These are phyloP conservation scores for Syngnathus acus DNA, from an alignment of 2,797 vertebrate species.

Conservation along the genomic window DNA sequence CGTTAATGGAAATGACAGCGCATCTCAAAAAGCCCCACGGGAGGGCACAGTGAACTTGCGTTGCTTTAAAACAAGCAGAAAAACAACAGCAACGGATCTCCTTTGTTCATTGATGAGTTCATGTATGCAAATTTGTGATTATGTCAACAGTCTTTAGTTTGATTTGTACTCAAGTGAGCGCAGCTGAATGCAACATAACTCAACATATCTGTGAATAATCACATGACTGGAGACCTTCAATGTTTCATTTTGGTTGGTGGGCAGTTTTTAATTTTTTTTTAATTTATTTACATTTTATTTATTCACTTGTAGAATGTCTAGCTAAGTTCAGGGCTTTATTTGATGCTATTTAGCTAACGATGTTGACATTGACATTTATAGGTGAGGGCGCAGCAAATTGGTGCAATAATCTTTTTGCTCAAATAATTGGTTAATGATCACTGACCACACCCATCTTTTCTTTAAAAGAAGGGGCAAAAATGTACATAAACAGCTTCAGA, in stretches of 20 bases:
- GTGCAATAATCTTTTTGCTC: background rate
- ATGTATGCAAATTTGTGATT: background rate
- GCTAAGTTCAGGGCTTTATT: no score
- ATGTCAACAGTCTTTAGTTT: background rate
- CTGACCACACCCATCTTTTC: no score
- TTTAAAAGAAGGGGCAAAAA: background rate
- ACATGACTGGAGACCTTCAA: no score
- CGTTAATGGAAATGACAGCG: conserved; percentile 48
- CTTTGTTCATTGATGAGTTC: background rate
- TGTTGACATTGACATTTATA: no score
- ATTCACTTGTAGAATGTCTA: no score
- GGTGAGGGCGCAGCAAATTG: background rate
- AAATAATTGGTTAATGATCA: background rate
- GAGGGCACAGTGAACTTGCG: background rate
- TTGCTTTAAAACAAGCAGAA: background rate
- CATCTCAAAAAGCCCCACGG: conserved; percentile 14
- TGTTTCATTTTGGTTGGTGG: no score
- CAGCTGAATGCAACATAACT: no score
- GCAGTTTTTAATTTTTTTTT: no score
- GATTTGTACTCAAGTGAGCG: background rate
- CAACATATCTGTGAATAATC: no score
- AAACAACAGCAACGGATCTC: background rate
- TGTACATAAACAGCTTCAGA: background rate
- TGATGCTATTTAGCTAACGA: no score
- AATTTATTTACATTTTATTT: no score